These are phyloP conservation scores for Aramus guarauna DNA, from an alignment of 2,113 vertebrate genomes.

Conservation along the genomic window DNA sequence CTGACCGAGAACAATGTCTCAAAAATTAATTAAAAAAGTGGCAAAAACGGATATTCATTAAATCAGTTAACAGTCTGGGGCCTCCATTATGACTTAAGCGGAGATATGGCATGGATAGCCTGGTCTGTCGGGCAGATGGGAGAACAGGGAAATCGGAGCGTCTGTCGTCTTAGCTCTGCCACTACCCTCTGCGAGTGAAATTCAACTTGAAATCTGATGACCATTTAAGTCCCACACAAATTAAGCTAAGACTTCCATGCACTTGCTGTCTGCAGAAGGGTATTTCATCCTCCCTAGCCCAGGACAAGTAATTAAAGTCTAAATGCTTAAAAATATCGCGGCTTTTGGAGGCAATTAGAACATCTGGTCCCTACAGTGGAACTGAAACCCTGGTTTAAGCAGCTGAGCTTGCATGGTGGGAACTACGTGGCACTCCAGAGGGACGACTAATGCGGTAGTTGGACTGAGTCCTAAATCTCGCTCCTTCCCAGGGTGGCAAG, in stretches of 20 bases:
- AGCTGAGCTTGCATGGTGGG: background rate
- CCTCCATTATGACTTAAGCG: background rate
- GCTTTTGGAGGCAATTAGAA: background rate
- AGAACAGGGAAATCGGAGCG: background rate
- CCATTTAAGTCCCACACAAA: background rate
- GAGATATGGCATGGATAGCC: background rate
- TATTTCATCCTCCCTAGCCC: background rate
- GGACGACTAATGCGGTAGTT: background rate
- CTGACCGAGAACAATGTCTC: background rate
- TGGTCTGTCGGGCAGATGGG: background rate
- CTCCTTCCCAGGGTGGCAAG: background rate
- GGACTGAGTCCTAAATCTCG: background rate
- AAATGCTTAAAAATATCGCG: background rate
- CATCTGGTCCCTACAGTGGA: background rate
- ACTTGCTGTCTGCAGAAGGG: background rate
- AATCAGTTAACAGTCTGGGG: background rate
- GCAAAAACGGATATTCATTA: background rate
- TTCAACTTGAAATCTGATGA: background rate
- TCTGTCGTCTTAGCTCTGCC: background rate
- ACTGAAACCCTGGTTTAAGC: background rate
- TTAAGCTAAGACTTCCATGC: background rate
- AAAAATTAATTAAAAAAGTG: background rate
- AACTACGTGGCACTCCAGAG: rapidly evolving
- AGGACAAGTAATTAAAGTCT: background rate
- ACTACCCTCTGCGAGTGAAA: background rate